Evolutionary conservation across 2,797 vertebrate species (phyloP).

Genomic region (Malacoraja senta): DNA sequence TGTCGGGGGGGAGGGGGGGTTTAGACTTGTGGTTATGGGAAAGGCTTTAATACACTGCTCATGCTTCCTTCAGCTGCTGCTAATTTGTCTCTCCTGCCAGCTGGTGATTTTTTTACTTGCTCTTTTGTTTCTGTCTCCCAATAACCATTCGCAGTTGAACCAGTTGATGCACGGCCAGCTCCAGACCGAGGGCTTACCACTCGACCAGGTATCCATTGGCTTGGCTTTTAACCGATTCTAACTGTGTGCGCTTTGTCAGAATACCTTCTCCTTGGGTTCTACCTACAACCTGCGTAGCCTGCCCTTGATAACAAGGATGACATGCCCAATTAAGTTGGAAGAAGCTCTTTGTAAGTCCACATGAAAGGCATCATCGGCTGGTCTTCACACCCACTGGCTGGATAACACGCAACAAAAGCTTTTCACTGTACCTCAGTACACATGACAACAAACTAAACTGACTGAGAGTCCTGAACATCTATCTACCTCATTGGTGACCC

Average conservation of each 20-base stretch:
- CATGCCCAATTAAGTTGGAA: neutral
- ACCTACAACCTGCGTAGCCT: neutral
- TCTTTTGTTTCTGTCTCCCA: conserved; percentile 51
- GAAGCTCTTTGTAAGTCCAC: no score
- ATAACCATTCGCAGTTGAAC: conserved; percentile 72
- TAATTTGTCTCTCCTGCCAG: conserved; percentile 41
- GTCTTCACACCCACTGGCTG: no score
- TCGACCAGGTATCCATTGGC: conserved; percentile 69
- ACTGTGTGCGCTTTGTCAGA: neutral
- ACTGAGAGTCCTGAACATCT: no score
- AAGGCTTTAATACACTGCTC: neutral
- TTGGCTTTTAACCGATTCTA: conserved; percentile 16
- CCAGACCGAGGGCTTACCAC: conserved; percentile 87
- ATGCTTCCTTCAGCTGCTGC: conserved; percentile 40
- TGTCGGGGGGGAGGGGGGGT: neutral
- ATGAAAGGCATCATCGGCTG: no score
- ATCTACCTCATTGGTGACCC: no score
- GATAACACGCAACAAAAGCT: no score
- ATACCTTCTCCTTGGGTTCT: neutral
- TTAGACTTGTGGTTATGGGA: neutral
- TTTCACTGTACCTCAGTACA: no score
- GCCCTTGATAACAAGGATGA: neutral
- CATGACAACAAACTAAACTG: no score
- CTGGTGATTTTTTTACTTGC: conserved; percentile 54
- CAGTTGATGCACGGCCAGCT: conserved; percentile 82